A percentile compares a stretch with the other conserved stretches of the same genome.
phyloP scores from a whole-genome alignment of 2,888 invertebrate genomes.

The Zootermopsis nevadensis region DNA sequence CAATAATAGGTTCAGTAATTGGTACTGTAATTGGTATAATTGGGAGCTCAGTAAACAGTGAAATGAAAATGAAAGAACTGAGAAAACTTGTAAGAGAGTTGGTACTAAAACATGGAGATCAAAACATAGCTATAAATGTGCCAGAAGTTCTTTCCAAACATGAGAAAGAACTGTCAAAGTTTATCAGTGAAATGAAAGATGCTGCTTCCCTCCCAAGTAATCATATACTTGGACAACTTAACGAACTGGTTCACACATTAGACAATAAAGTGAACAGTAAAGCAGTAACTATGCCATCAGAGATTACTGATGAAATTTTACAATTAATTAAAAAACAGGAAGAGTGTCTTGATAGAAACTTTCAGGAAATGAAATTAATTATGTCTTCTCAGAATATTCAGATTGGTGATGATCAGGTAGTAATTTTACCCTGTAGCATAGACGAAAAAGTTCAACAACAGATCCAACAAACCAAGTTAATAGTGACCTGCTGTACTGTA shows the following conservation, averaged over 20 bases:
- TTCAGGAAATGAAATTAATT: constrained; percentile 17
- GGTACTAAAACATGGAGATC: constrained; percentile 56
- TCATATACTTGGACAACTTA: not conserved
- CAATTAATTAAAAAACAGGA: not conserved
- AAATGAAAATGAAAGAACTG: constrained; percentile 73
- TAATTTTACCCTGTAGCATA: not conserved
- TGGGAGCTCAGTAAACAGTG: constrained; percentile 75
- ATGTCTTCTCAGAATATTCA: not conserved
- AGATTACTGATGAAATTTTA: not conserved
- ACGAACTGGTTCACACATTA: not conserved
- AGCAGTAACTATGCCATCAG: not conserved
- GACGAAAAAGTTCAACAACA: not conserved
- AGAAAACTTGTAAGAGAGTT: constrained; percentile 69
- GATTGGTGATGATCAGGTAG: constrained; percentile 11
- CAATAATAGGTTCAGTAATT: constrained; percentile 77
- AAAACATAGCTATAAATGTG: not conserved
- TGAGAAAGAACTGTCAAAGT: constrained; percentile 40
- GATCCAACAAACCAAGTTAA: not conserved
- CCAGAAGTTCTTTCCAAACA: constrained; percentile 46
- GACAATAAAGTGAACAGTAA: not conserved
- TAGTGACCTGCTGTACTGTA: not conserved
- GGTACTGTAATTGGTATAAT: constrained; percentile 74
- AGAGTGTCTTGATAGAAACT: not conserved
- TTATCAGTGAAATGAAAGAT: constrained; percentile 49
- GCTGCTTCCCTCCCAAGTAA: not conserved